Evolutionary conservation across 2,113 vertebrate species (phyloP).

Genomic region (Oncorhynchus mykiss): DNA sequence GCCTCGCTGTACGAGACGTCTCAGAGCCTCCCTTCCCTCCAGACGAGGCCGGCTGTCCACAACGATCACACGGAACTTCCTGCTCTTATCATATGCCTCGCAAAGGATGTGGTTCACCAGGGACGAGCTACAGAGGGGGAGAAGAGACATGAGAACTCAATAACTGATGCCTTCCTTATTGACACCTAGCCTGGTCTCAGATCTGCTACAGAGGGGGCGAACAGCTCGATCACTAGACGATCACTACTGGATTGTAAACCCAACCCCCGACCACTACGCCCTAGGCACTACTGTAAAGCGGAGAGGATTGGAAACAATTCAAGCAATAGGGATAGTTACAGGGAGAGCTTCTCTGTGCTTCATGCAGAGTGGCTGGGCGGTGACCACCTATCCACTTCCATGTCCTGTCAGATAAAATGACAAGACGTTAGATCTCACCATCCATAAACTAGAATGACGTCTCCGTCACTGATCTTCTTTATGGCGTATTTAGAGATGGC

Average conservation of each 20-base stretch:
- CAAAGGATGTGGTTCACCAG: conserved; percentile 89
- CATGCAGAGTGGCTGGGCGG: no score
- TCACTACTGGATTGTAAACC: neutral
- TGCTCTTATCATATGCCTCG: conserved; percentile 80
- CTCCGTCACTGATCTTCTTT: conserved; percentile 91
- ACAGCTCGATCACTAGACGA: no score
- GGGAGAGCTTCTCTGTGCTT: no score
- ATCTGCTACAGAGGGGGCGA: no score
- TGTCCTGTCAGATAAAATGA: no score
- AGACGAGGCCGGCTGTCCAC: conserved; percentile 92
- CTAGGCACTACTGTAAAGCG: no score
- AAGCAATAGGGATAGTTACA: no score
- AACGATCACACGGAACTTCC: conserved; percentile 88
- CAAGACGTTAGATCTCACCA: conserved; percentile 75
- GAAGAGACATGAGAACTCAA: neutral
- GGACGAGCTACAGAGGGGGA: conserved; percentile 81
- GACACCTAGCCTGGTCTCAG: no score
- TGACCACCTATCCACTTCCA: no score
- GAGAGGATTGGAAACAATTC: no score
- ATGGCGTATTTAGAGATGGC: conserved; percentile 89
- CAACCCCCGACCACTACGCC: no score
- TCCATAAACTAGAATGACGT: conserved; percentile 94
- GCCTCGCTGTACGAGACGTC: conserved; percentile 82
- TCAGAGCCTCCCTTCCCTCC: conserved; percentile 87
- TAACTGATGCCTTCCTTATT: no score